These are phyloP conservation scores for Furcifer pardalis DNA, from an alignment of 2,797 vertebrate genomes.

Conservation along the genomic window DNA sequence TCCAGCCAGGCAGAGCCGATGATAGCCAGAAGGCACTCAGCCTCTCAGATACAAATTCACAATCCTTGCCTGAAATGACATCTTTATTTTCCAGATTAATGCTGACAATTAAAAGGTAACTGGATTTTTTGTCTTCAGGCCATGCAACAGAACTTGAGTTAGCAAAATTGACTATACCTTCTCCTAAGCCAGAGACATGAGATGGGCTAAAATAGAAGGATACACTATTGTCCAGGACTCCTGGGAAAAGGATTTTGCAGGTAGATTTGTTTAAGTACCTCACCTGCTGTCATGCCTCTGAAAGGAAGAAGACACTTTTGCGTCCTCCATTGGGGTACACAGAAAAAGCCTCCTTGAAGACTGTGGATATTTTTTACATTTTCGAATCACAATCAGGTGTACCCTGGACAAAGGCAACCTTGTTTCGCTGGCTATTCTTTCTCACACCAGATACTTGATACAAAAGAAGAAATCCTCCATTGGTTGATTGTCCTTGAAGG, in stretches of 20 bases:
- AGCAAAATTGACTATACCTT: constrained; percentile 1
- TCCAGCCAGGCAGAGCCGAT: constrained; percentile 33
- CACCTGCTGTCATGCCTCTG: background rate
- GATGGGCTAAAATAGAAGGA: background rate
- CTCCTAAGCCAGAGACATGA: background rate
- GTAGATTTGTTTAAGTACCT: too few relatives aligned
- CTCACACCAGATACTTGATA: too few relatives aligned
- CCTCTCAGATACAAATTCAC: background rate
- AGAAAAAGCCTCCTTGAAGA: too few relatives aligned
- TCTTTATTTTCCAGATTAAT: constrained; percentile 44
- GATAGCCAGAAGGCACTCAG: constrained; percentile 32
- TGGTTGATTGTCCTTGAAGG: too few relatives aligned
- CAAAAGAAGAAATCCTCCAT: too few relatives aligned
- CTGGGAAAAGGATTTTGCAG: background rate
- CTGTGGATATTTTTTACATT: too few relatives aligned
- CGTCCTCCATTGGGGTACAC: too few relatives aligned
- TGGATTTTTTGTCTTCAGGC: constrained; percentile 21
- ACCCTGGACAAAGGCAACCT: too few relatives aligned
- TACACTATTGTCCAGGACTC: too few relatives aligned
- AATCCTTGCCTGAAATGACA: constrained; percentile 43
- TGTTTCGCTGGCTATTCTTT: too few relatives aligned
- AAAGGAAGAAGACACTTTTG: background rate
- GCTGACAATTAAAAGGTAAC: constrained; percentile 43
- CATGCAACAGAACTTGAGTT: background rate
- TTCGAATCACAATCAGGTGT: too few relatives aligned